These are phyloP conservation scores for Phyllotreta cruciferae DNA, from an alignment of 2,888 invertebrate genomes.

Conservation along the genomic window DNA sequence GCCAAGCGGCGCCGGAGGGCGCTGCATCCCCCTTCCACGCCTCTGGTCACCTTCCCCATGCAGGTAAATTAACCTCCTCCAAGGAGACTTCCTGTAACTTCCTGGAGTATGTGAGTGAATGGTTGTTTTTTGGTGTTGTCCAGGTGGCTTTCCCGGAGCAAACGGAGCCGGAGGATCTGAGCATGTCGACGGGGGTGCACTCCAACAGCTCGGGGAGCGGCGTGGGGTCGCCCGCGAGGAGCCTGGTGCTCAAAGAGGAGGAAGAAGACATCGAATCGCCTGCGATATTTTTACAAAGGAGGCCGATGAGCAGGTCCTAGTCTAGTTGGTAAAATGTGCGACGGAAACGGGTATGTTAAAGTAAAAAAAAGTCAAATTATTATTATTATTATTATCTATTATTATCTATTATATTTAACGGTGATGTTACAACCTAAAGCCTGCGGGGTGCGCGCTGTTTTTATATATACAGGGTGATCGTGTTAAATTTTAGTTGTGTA, in stretches of 20 bases:
- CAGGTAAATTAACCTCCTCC: conserved; percentile 20
- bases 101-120: too few species aligned
- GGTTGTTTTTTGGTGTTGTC: too few species aligned
- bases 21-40: conserved; percentile 61
- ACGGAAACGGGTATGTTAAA: conserved; percentile 48
- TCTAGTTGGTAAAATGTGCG: conserved; percentile 39
- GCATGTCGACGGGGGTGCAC: conserved; percentile 69
- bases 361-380: conserved; percentile 40
- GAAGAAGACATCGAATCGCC: conserved; percentile 65
- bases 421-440: neutral
- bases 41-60: conserved; percentile 53
- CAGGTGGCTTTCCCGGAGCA: conserved; percentile 73
- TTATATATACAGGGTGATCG: neutral
- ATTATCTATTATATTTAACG: too few species aligned
- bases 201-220: conserved; percentile 62
- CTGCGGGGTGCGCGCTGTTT: neutral
- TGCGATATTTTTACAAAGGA: conserved; percentile 62
- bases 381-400: conserved; percentile 22
- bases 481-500: neutral
- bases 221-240: conserved; percentile 59
- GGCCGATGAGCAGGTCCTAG: conserved; percentile 52
- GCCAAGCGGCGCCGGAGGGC: conserved; percentile 57
- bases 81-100: too few species aligned
- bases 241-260: conserved; percentile 59
- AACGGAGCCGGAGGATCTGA: conserved; percentile 91